These are phyloP conservation scores for Melipona beecheii DNA, from an alignment of 2,888 invertebrate species.

Conservation along the genomic window DNA sequence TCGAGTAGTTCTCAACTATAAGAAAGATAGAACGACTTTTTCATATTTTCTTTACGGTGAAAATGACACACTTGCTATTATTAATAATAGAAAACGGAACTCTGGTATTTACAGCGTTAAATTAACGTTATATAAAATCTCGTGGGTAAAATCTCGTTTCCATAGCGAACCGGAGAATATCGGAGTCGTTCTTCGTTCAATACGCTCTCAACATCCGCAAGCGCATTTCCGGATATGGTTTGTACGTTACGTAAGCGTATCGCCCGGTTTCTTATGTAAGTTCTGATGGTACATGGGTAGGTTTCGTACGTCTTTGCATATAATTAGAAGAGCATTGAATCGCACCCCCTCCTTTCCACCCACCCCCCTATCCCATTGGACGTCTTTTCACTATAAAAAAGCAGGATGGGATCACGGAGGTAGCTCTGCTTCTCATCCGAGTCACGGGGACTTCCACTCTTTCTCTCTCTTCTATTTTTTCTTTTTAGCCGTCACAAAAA, in stretches of 20 bases:
- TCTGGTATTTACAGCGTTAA: not conserved
- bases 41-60: not conserved
- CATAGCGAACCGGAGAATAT: conserved; percentile 24
- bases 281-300: conserved; percentile 57
- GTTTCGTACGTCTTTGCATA: conserved; percentile 81
- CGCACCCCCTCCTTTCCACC: conserved; percentile 59
- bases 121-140: not conserved
- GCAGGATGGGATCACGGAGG: conserved; percentile 75
- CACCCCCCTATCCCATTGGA: conserved; percentile 63
- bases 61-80: not conserved
- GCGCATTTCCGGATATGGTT: conserved; percentile 60
- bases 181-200: conserved; percentile 26
- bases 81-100: not conserved
- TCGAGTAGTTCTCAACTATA: not conserved
- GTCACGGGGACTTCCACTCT: conserved; percentile 61
- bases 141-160: not conserved
- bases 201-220: conserved; percentile 43
- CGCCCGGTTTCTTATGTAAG: conserved; percentile 58
- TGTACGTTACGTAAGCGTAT: conserved; percentile 66
- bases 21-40: not conserved
- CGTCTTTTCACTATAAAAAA: conserved; percentile 76
- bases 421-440: conserved; percentile 70
- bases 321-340: conserved; percentile 83
- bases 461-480: conserved; percentile 44
- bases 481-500: conserved; percentile 63